Base-by-base conservation (phyloP, 2,888 invertebrate species). In the Altica lythri region DNA sequence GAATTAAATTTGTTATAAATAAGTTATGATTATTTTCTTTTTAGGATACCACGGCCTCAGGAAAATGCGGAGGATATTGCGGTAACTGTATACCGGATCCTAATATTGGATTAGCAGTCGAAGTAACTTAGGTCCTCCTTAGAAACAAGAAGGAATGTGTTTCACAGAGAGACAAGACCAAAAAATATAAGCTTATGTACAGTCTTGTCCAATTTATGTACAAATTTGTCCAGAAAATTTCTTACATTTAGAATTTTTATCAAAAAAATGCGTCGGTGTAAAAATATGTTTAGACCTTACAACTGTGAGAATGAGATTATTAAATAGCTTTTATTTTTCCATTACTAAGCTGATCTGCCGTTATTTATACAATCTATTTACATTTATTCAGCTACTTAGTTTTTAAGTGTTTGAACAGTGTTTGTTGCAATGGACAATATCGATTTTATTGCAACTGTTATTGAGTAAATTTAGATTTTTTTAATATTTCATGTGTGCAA, bases 31-130 rank as follows among this genome's bases (percentile, higher is more conserved):
- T 29, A 29, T 22, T 56, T 30, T 9, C 18, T 46, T 64, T 61
- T 38, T 78, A 82, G 68, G 68, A 67, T n/a, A 66, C 65, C 16
- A 75, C 76, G 38, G 79, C 85, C 10, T 74, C 78, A 25, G 89
- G 88, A 1, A 81, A 80, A 69, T 89, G 89, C 68, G 89, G 89
- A 9, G 89, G 89, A 38, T 86, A 84, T 68, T 89, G 89, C 68
- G 89, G 88, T 4, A 80, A 80, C 38, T 89, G 89, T 55, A 53
- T 65, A 4, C 75, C 77, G 0, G 74, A 76, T 50, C 68, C 69
- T 2, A 56, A 50, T 13, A 64, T 71, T 40, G 77, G 77, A 8
- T 62, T 77, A 16, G 62, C 71, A 10, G 69, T 77, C 2, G 76
- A 77, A 64, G 68, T 76, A 34, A 74, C 74, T 55, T 72, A 71